A percentile compares a stretch with the other conserved stretches of the same genome.
Conservation (phyloP, 2,888 invertebrate species). For the Hirtodrosophila trivittata region DNA sequence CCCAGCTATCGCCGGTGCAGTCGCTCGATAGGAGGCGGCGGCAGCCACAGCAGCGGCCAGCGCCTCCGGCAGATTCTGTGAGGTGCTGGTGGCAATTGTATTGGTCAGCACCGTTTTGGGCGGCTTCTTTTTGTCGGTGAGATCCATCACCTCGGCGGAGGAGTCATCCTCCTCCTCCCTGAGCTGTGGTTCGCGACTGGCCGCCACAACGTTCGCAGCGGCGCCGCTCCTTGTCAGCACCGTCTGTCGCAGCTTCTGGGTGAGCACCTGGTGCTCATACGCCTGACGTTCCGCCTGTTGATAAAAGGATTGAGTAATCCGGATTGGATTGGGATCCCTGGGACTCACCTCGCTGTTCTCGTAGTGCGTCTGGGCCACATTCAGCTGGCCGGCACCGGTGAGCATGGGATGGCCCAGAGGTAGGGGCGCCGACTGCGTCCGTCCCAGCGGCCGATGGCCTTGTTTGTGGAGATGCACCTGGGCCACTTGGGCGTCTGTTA, state of each 20-base stretch:
- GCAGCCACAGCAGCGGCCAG: conserved; percentile 79
- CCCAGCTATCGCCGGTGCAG: conserved; percentile 15
- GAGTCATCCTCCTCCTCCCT: conserved; percentile 86
- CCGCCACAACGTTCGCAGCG: conserved; percentile 61
- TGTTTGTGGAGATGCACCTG: conserved; percentile 89
- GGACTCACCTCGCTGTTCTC: conserved; percentile 83
- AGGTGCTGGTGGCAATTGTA: conserved; percentile 84
- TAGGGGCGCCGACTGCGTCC: conserved; percentile 97
- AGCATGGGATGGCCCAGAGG: conserved; percentile 95
- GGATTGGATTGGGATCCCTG: neutral
- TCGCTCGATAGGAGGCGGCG: conserved; percentile 54
- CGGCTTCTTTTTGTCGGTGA: conserved; percentile 88
- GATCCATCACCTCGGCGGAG: conserved; percentile 88
- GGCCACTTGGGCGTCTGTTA: conserved; percentile 88
- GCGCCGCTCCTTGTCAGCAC: conserved; percentile 91
- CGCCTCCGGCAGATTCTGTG: conserved; percentile 84
- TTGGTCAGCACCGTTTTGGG: conserved; percentile 85
- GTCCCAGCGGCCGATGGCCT: conserved; percentile 92
- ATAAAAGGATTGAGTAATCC: neutral
- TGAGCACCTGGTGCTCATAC: conserved; percentile 87
- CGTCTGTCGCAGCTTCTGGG: conserved; percentile 94
- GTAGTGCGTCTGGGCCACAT: conserved; percentile 83
- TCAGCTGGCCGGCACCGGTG: conserved; percentile 84
- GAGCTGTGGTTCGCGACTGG: conserved; percentile 83
- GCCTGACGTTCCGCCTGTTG: conserved; percentile 85